These are phyloP conservation scores for Avahi laniger DNA, from an alignment of 2,797 vertebrate species.

Conservation along the genomic window DNA sequence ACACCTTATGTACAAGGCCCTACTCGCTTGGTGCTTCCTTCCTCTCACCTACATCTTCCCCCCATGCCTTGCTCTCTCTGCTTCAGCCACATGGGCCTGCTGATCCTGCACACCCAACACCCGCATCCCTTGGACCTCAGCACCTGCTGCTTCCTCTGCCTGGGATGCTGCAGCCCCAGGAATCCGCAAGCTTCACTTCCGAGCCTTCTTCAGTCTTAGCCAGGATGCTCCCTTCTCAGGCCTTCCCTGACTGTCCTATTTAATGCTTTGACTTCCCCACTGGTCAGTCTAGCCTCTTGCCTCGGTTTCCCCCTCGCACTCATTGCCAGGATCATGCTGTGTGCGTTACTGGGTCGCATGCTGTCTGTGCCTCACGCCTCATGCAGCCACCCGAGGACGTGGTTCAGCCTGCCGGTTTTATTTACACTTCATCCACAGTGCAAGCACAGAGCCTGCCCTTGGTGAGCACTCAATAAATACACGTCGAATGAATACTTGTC, in stretches of 20 bases:
- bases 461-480: slow-evolving; percentile 7
- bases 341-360: not conserved
- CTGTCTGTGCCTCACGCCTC: too few relatives aligned
- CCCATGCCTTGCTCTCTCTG: accelerated
- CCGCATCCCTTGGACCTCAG: not conserved
- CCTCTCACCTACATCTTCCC: accelerated
- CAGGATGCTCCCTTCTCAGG: not conserved
- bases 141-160: not conserved
- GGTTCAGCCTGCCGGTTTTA: not conserved
- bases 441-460: not conserved
- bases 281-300: not conserved
- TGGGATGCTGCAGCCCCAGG: not conserved
- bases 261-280: not conserved
- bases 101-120: not conserved
- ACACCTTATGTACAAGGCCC: not conserved
- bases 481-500: not conserved
- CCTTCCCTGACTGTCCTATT: not conserved
- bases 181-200: not conserved
- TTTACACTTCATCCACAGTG: not conserved
- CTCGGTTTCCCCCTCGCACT: not conserved
- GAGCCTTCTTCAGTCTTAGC: not conserved
- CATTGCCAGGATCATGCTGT: not conserved
- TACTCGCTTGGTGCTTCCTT: accelerated
- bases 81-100: not conserved
- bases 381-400: accelerated